Conservation (phyloP, 2,113 vertebrate genomes). For the Gracilinanus agilis region DNA sequence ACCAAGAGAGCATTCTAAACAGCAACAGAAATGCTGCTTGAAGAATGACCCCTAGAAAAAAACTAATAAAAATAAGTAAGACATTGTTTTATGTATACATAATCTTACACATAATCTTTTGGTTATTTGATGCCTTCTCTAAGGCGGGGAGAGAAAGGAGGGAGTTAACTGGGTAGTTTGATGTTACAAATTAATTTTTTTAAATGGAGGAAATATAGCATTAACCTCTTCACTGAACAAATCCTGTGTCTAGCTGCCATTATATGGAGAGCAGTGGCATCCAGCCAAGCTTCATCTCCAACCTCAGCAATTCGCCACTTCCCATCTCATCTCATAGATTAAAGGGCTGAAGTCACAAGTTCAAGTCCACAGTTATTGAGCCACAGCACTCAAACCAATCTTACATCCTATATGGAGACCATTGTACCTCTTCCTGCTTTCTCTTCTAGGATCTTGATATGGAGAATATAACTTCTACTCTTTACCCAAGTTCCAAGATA, state of each 20-base stretch:
- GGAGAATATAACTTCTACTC: not conserved
- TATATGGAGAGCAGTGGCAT: too few relatives aligned
- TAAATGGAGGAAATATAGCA: not conserved
- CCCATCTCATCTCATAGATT: not conserved
- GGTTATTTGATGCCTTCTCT: too few relatives aligned
- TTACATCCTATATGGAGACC: not conserved
- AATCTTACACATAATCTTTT: too few relatives aligned
- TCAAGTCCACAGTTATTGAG: not conserved
- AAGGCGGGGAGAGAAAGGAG: too few relatives aligned
- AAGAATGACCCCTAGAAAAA: too few relatives aligned
- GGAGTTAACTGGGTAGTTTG: too few relatives aligned
- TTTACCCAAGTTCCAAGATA: not conserved
- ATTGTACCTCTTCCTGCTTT: not conserved
- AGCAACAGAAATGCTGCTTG: too few relatives aligned
- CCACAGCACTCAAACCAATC: not conserved
- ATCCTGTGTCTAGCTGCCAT: too few relatives aligned
- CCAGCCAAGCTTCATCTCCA: not conserved
- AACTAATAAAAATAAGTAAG: too few relatives aligned
- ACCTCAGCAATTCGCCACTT: not conserved
- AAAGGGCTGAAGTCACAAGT: not conserved
- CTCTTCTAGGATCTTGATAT: not conserved
- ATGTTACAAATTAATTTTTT: too few relatives aligned
- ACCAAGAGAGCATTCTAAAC: too few relatives aligned
- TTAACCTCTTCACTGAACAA: not conserved
- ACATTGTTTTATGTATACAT: too few relatives aligned